A percentile compares a stretch with the other conserved stretches of the same genome.
phyloP scores from a whole-genome alignment of 2,888 invertebrate species.

The Chorisops tibialis region DNA sequence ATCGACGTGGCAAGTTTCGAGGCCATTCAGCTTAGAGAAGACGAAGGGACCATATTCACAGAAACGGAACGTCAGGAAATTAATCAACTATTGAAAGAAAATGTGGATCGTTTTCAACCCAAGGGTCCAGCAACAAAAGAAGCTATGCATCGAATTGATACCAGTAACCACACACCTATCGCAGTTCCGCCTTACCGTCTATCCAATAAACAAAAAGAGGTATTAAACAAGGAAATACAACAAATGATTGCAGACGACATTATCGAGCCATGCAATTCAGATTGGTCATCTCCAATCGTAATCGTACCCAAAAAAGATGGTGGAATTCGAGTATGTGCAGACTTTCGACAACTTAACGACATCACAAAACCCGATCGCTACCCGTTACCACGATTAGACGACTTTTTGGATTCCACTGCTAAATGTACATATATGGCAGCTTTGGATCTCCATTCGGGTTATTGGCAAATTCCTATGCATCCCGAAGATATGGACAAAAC shows the following conservation, averaged over 20 bases:
- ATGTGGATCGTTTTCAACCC: background rate
- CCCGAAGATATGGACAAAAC: constrained; percentile 31
- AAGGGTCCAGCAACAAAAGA: background rate
- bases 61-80: constrained; percentile 5
- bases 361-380: too few species aligned
- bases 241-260: constrained; percentile 39
- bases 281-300: constrained; percentile 44
- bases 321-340: too few species aligned
- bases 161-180: constrained; percentile 40
- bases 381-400: too few species aligned
- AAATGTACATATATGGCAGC: constrained; percentile 26
- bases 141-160: constrained; percentile 37
- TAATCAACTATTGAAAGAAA: too few species aligned
- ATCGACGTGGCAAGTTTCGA: background rate
- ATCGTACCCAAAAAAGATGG: too few species aligned
- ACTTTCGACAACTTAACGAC: too few species aligned
- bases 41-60: constrained; percentile 2
- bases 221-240: too few species aligned
- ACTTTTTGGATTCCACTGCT: too few species aligned
- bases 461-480: constrained; percentile 29
- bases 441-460: constrained; percentile 30
- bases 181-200: constrained; percentile 42
- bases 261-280: constrained; percentile 45
- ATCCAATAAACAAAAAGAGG: too few species aligned
- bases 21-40: background rate